A percentile compares a stretch with the other conserved stretches of the same genome.
These are phyloP conservation scores for Furcula furcula DNA, from an alignment of 2,888 invertebrate species.

Conservation along the genomic window DNA sequence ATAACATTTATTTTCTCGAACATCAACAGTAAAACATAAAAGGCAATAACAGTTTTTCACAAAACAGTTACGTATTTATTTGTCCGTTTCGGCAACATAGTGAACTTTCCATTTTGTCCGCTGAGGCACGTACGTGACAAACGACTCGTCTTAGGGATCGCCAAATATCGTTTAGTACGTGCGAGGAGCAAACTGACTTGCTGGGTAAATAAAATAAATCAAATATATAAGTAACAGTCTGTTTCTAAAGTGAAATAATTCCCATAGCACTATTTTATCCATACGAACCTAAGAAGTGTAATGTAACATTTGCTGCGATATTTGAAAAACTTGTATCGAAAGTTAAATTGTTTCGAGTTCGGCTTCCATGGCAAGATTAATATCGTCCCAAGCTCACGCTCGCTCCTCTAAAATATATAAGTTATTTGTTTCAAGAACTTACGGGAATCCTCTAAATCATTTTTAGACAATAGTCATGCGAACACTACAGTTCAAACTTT, in stretches of 20 bases:
- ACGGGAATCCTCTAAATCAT: neutral
- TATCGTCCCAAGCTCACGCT: slow-evolving; percentile 10
- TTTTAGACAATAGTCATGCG: neutral
- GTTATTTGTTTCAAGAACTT: slow-evolving; percentile 4
- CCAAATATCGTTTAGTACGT: slow-evolving; percentile 82
- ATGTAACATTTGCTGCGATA: slow-evolving; percentile 17
- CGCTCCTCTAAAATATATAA: slow-evolving; percentile 11
- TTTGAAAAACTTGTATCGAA: slow-evolving; percentile 22
- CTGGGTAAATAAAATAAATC: slow-evolving; percentile 80
- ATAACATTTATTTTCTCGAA: slow-evolving; percentile 18
- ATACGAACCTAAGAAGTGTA: slow-evolving; percentile 35
- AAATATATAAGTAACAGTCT: slow-evolving; percentile 75
- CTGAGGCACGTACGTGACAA: slow-evolving; percentile 79
- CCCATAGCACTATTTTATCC: slow-evolving; percentile 45
- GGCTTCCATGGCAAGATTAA: slow-evolving; percentile 18
- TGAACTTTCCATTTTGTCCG: slow-evolving; percentile 75
- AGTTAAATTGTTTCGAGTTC: slow-evolving; percentile 17
- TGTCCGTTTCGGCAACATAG: slow-evolving; percentile 68
- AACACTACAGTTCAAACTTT: neutral
- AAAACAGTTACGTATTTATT: slow-evolving; percentile 71
- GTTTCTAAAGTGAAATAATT: slow-evolving; percentile 61
- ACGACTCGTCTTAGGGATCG: slow-evolving; percentile 80
- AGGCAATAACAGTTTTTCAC: slow-evolving; percentile 50
- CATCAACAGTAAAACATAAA: slow-evolving; percentile 29
- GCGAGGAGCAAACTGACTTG: slow-evolving; percentile 74